Evolutionary conservation across 1,140 invertebrate genomes (phyloP).

Genomic region (Listronotus bonariensis): DNA sequence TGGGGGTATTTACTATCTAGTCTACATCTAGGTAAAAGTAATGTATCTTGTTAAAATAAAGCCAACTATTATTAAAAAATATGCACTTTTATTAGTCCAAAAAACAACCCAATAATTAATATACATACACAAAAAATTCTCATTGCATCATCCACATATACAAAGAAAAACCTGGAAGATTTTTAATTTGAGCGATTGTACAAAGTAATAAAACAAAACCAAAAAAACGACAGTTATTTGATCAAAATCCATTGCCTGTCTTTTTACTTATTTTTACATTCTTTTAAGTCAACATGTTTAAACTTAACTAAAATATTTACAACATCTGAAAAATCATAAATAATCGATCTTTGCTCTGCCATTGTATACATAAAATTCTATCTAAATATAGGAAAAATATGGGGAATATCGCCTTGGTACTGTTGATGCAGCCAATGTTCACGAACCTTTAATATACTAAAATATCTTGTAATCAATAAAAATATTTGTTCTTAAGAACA

Average conservation of each 20-base stretch:
- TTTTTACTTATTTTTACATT: background rate
- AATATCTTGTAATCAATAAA: no score
- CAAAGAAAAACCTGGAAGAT: slow-evolving; percentile 14
- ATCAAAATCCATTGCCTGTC: no score
- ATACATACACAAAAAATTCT: slow-evolving; percentile 29
- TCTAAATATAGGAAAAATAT: slow-evolving; percentile 4
- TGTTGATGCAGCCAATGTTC: background rate
- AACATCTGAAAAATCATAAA: slow-evolving; percentile 8
- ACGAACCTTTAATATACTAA: background rate
- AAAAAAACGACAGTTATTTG: background rate
- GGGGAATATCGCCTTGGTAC: background rate
- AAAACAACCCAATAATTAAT: slow-evolving; percentile 40
- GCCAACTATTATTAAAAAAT: slow-evolving; percentile 37
- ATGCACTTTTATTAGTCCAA: slow-evolving; percentile 42
- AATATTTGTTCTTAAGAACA: no score
- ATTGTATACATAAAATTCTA: slow-evolving; percentile 9
- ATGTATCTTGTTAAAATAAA: background rate
- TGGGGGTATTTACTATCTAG: no score
- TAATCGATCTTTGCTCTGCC: background rate
- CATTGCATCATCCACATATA: slow-evolving; percentile 2
- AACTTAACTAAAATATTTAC: slow-evolving; percentile 23
- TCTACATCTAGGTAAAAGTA: no score
- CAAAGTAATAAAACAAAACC: slow-evolving; percentile 2
- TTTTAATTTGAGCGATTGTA: slow-evolving; percentile 20
- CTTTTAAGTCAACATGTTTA: slow-evolving; percentile 18